These are phyloP conservation scores for Lagorchestes hirsutus DNA, from an alignment of 2,797 vertebrate genomes.

Conservation along the genomic window DNA sequence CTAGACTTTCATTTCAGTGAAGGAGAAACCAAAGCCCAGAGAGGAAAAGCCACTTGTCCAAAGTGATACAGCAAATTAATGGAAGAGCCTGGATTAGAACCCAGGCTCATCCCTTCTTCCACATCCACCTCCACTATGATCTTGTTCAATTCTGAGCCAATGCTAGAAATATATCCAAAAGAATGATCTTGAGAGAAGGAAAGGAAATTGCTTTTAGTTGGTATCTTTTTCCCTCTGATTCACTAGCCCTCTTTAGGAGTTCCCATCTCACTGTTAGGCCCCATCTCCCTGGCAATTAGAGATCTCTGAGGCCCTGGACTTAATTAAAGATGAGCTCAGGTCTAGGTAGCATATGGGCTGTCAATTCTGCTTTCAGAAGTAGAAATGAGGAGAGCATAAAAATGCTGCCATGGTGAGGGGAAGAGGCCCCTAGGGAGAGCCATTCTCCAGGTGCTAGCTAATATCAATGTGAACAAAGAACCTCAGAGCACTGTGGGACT, in stretches of 20 bases:
- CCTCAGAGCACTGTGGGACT: background rate
- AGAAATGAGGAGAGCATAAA: background rate
- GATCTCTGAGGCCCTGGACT: background rate
- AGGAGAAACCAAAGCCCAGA: background rate
- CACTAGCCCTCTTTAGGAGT: background rate
- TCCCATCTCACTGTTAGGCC: background rate
- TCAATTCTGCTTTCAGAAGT: constrained; percentile 44
- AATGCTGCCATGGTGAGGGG: background rate
- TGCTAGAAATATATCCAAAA: background rate
- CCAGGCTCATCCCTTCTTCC: background rate
- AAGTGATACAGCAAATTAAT: background rate
- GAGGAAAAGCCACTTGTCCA: background rate
- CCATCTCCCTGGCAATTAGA: background rate
- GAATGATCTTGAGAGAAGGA: background rate
- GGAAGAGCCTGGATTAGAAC: background rate
- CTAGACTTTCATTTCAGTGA: background rate
- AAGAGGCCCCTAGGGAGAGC: constrained; percentile 36
- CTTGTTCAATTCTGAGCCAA: background rate
- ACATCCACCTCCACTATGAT: background rate
- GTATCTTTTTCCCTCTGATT: background rate
- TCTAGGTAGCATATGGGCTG: constrained; percentile 25
- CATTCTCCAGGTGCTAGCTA: background rate
- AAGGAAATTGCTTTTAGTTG: background rate
- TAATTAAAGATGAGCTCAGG: constrained; percentile 25
- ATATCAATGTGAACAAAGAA: background rate